Conservation (phyloP, 2,888 invertebrate species). For the Epirrita christyi region DNA sequence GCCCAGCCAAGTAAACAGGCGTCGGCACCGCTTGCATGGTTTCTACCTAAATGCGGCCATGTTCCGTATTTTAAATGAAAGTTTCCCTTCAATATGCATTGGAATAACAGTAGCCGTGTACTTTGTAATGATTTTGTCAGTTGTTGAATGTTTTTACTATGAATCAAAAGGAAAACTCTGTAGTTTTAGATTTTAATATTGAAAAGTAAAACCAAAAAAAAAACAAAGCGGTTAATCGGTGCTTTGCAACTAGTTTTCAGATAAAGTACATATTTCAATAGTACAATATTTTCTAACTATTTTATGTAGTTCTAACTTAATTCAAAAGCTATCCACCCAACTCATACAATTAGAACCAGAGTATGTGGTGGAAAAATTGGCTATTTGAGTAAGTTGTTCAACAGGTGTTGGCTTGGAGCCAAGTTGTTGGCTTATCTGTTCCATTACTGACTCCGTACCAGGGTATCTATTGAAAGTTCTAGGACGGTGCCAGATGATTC, state of each 20-base stretch:
- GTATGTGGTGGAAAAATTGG: conserved; percentile 39
- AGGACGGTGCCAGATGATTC: conserved; percentile 16
- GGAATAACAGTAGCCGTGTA: conserved; percentile 20
- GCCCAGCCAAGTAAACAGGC: too few species aligned
- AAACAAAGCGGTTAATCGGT: too few species aligned
- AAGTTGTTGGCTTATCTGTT: conserved; percentile 51
- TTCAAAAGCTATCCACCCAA: background rate
- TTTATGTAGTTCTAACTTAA: too few species aligned
- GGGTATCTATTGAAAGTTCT: conserved; percentile 34
- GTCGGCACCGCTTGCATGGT: too few species aligned
- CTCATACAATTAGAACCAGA: conserved; percentile 11
- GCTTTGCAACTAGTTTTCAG: too few species aligned
- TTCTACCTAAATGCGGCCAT: too few species aligned
- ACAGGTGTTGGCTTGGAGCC: conserved; percentile 70
- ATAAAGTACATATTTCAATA: too few species aligned
- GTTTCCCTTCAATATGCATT: conserved; percentile 19
- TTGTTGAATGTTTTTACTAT: conserved; percentile 6
- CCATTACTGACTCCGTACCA: conserved; percentile 46
- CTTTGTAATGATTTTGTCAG: conserved; percentile 23
- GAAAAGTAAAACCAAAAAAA: too few species aligned
- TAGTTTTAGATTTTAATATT: too few species aligned
- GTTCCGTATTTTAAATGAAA: background rate
- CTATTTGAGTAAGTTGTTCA: conserved; percentile 50
- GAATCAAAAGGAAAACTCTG: background rate
- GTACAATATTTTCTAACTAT: too few species aligned